A percentile compares a stretch with the other conserved stretches of the same genome.
Evolutionary conservation across 2,797 vertebrate species (phyloP).

Genomic region (Fratercula arctica): DNA sequence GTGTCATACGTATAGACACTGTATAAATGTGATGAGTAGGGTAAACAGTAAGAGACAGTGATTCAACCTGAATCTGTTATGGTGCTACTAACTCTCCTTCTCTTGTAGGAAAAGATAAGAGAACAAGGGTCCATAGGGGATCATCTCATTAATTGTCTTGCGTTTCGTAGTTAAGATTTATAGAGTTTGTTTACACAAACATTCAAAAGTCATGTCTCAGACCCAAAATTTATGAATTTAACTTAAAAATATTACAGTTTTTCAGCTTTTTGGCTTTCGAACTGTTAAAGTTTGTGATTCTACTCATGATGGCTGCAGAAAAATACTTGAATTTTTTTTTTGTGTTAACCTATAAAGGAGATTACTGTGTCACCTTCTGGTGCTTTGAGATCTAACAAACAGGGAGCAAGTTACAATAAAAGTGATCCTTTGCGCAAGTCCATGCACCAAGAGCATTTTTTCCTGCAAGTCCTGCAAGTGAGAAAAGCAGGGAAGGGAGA

Average conservation of each 20-base stretch:
- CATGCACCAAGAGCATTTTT: not conserved
- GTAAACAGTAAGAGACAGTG: not conserved
- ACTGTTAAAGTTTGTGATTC: not conserved
- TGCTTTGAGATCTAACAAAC: not conserved
- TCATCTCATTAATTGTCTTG: not conserved
- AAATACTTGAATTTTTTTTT: not conserved
- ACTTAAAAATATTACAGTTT: not conserved
- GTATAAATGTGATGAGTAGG: not conserved
- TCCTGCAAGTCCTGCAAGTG: not conserved
- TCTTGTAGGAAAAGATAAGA: not conserved
- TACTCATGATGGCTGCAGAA: not conserved
- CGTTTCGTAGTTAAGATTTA: not conserved
- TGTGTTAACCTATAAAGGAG: not conserved
- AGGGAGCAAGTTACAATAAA: not conserved
- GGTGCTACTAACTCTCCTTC: not conserved
- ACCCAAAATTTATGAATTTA: not conserved
- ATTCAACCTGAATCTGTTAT: not conserved
- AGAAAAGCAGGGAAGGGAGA: not conserved
- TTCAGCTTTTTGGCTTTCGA: not conserved
- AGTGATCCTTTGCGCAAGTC: not conserved
- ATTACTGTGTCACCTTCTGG: not conserved
- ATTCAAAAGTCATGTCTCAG: not conserved
- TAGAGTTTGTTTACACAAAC: not conserved
- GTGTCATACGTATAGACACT: fast-evolving
- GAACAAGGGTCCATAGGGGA: not conserved